These are phyloP conservation scores for Brevimyrus niger DNA, from an alignment of 2,113 vertebrate genomes.

Conservation along the genomic window DNA sequence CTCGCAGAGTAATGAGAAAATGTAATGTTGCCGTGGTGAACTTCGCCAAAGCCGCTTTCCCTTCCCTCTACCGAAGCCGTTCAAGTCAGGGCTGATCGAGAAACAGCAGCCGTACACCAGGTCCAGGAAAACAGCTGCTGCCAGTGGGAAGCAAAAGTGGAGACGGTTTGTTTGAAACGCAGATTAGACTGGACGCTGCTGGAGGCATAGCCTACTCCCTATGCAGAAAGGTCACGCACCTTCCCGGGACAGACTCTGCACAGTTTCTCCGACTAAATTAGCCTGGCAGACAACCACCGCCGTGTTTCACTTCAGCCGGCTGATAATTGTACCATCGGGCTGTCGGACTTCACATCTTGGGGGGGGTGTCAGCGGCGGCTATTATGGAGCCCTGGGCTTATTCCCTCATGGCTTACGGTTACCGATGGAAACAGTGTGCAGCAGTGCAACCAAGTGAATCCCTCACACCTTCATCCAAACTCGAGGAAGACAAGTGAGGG, in stretches of 20 bases:
- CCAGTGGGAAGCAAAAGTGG: not conserved
- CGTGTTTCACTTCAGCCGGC: constrained; percentile 14
- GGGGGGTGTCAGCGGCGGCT: constrained; percentile 5
- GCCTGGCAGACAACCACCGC: constrained; percentile 28
- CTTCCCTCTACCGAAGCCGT: constrained; percentile 7
- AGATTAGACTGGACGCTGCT: constrained; percentile 31
- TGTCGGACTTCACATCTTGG: constrained; percentile 24
- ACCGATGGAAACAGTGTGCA: not conserved
- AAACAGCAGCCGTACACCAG: constrained; percentile 13
- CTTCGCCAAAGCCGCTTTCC: not conserved
- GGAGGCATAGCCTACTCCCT: constrained; percentile 19
- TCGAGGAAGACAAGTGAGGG: not conserved
- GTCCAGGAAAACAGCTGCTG: constrained; percentile 22
- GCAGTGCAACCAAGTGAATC: not conserved
- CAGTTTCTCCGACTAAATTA: constrained; percentile 41
- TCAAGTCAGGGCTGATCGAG: constrained; percentile 28
- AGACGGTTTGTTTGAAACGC: constrained; percentile 23
- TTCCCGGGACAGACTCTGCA: constrained; percentile 30
- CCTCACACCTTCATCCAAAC: not conserved
- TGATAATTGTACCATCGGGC: constrained; percentile 26
- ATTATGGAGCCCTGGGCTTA: constrained; percentile 11
- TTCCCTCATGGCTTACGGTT: constrained; percentile 24
- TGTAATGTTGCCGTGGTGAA: no score
- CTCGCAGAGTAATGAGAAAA: not conserved
- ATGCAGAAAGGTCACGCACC: constrained; percentile 31